Conservation (phyloP, 2,797 vertebrate species). For the Glossophaga mutica region DNA sequence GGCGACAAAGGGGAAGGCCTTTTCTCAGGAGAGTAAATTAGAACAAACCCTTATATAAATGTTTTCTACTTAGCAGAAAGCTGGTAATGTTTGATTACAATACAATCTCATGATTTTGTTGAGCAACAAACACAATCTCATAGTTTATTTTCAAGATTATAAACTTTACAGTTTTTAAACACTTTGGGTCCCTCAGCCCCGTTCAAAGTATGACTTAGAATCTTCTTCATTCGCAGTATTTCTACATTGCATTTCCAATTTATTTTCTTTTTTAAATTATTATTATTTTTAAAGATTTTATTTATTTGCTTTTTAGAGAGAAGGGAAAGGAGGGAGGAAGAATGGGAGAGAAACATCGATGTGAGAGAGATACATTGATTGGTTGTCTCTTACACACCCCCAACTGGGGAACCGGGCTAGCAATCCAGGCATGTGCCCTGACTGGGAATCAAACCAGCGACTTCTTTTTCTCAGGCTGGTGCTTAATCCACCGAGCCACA, state of each 20-base stretch:
- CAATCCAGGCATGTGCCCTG: background rate
- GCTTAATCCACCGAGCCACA: background rate
- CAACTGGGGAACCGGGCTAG: background rate
- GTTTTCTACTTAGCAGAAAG: background rate
- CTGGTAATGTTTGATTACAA: background rate
- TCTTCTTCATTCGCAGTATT: slow-evolving; percentile 5
- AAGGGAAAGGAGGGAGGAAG: background rate
- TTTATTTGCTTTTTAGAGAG: background rate
- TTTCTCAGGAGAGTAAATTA: background rate
- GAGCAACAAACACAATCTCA: background rate
- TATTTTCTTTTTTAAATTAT: background rate
- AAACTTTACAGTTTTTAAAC: slow-evolving; percentile 14
- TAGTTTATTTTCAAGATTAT: slow-evolving; percentile 41
- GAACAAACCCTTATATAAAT: background rate
- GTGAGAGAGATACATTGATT: too few relatives aligned
- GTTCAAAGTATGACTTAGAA: background rate
- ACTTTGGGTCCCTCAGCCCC: background rate
- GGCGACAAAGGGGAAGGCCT: background rate
- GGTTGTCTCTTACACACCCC: too few relatives aligned
- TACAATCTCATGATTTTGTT: background rate
- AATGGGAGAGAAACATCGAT: background rate
- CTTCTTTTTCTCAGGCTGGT: background rate
- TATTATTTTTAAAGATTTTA: background rate
- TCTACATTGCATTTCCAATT: slow-evolving; percentile 1
- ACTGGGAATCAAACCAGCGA: background rate